Conservation (phyloP, 1,140 invertebrate genomes). For the Choristoneura fumiferana region DNA sequence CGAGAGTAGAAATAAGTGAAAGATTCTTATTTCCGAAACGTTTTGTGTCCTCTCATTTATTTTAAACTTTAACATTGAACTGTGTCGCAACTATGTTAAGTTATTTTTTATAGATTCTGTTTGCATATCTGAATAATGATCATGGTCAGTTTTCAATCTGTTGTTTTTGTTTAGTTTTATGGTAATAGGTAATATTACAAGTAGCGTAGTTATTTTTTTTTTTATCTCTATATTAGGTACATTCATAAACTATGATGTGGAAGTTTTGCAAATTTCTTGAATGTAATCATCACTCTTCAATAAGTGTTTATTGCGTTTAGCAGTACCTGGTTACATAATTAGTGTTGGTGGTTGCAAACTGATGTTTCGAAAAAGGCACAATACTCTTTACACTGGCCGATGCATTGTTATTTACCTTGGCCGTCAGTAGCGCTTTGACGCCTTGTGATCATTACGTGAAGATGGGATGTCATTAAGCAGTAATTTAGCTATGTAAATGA, state of each 20-base stretch:
- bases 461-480: conserved; percentile 15
- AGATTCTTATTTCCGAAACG: not conserved
- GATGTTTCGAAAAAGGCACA: no score
- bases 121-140: conserved; percentile 43
- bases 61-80: conserved; percentile 30
- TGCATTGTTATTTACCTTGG: not conserved
- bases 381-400: no score
- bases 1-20: no score
- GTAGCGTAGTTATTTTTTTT: not conserved
- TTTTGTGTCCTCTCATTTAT: conserved; percentile 23
- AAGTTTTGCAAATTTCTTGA: not conserved
- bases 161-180: conserved; percentile 26
- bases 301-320: no score
- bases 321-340: no score
- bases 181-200: not conserved
- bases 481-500: conserved; percentile 25
- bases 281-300: not conserved
- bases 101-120: conserved; percentile 36
- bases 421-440: conserved; percentile 3
- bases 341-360: no score
- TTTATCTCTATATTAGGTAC: no score
- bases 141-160: conserved; percentile 33
- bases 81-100: conserved; percentile 22
- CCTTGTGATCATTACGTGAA: conserved; percentile 9
- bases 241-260: not conserved